phyloP scores from a whole-genome alignment of 2,888 invertebrate genomes.

The Drosophila flavopinicola region DNA sequence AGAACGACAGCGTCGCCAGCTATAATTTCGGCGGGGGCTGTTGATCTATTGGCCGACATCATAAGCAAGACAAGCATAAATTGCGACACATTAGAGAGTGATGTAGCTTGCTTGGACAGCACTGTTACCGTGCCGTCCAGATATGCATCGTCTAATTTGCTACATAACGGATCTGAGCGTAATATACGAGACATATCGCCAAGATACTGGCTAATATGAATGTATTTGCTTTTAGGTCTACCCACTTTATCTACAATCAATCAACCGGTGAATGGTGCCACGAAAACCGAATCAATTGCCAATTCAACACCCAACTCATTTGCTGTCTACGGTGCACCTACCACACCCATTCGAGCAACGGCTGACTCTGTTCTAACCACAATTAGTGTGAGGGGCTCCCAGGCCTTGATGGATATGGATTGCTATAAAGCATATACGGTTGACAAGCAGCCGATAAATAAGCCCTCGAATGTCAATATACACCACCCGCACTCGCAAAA shows the following conservation, averaged over 20 bases:
- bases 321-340: conserved; percentile 35
- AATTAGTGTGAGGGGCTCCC: conserved; percentile 3
- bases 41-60: conserved; percentile 55
- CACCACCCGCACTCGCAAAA: conserved; percentile 34
- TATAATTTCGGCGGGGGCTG: conserved; percentile 4
- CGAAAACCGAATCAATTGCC: conserved; percentile 46
- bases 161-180: conserved; percentile 48
- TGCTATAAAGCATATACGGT: conserved; percentile 32
- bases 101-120: conserved; percentile 14
- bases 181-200: conserved; percentile 17
- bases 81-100: conserved; percentile 21
- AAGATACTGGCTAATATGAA: background rate
- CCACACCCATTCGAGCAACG: conserved; percentile 35
- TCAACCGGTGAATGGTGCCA: conserved; percentile 26
- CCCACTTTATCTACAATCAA: conserved; percentile 22
- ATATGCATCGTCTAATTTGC: conserved; percentile 48
- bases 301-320: conserved; percentile 25
- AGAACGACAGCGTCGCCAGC: conserved; percentile 31
- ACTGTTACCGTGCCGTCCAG: conserved; percentile 12
- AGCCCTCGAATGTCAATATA: conserved; percentile 15
- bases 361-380: conserved; percentile 4
- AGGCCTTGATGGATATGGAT: conserved; percentile 21
- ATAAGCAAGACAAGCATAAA: conserved; percentile 52
- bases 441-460: conserved; percentile 24
- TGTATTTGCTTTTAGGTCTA: conserved; percentile 28